Evolutionary conservation across 2,113 vertebrate genomes (phyloP), one percentile per base, ranked within the genome.

Genomic region (Ctenodactylus gundi): DNA sequence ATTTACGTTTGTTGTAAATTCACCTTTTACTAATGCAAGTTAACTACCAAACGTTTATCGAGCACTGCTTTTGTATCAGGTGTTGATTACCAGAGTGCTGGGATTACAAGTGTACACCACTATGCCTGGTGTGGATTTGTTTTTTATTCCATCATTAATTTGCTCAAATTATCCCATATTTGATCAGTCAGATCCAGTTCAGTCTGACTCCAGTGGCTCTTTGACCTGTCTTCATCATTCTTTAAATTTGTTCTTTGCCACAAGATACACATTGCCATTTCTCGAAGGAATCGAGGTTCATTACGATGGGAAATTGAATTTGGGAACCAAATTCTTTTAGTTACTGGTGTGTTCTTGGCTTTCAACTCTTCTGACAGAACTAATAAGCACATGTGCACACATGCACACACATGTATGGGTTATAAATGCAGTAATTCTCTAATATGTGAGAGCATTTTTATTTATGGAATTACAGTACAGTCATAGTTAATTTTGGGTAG

Each of bases 381-480:
- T 88, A 46, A 85, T 62, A 76, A 27, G 36, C 60, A 76, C 68
- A 41, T 58, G 44, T 10, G 25, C 57, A n/a, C n/a, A n/a, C n/a
- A n/a, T 70, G 7, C 86, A 1, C 78, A 21, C 44, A 13, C 57
- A 11, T 25, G 29, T 78, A 8, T 72, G 23, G 31, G 0, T 93
- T n/a, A n/a, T n/a, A 85, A 76, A 81, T 78, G 3, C 49, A 92
- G 13, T n/a, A n/a, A n/a, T n/a, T n/a, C n/a, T n/a, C n/a, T n/a
- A n/a, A n/a, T n/a, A n/a, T n/a, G n/a, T n/a, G n/a, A n/a, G n/a
- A n/a, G n/a, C n/a, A n/a, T n/a, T n/a, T n/a, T n/a, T n/a, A 41
- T 87, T 85, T 73, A 82, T 92, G 25, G n/a, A 87, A n/a, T 73
- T 92, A 90, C 90, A 92, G 80, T 70, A 62, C 75, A 49, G 68